Base-by-base conservation (phyloP, 2,113 vertebrate species). In the Ptilorrhoa leucosticta region DNA sequence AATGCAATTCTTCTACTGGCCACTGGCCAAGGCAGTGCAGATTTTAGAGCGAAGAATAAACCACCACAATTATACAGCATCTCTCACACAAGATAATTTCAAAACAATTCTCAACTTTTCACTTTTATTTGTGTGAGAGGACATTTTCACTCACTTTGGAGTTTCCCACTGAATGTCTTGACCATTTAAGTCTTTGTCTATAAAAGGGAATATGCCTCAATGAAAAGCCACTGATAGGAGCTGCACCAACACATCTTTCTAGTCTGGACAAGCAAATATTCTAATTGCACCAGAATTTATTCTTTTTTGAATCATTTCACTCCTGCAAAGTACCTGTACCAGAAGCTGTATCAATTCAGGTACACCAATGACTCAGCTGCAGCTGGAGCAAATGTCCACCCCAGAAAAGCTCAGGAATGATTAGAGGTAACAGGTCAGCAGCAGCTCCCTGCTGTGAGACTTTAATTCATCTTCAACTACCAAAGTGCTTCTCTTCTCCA, bases 401-500 rank as follows among this genome's bases (percentile, higher is more conserved):
- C 65, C 35, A 65, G 80, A 88, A 85, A 65, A 76, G 18, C 53
- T 70, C 5, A 33, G 69, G 87, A 88, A 88, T 51, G 23, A 83
- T 84, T 42, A 64, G 39, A 91, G 83, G 63, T 81, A 88, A 80
- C 10, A 4, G 90, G 76, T 75, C 93, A 90, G 86, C 87, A 73
- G 68, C 60, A 83, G 51, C 83, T 83, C 58, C 91, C 87, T 86
- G 77, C 57, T 77, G 60, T 23, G 70, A 89, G 35, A 70, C 60
- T 80, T 80, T 45, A 80, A 70, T 89, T 93, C 82, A 83, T 92
- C 76, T 69, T 61, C 63, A 91, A 35, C 87, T 61, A 81, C 71
- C 47, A 79, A 77, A 91, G 82, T 51, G 42, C 75, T 83, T 91
- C 87, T 83, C 78, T 80, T 95, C 93, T 91, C 75, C 76, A 80